These are phyloP conservation scores for Spatulosminthurus flaviceps DNA, from an alignment of 2,888 invertebrate species.

Conservation along the genomic window DNA sequence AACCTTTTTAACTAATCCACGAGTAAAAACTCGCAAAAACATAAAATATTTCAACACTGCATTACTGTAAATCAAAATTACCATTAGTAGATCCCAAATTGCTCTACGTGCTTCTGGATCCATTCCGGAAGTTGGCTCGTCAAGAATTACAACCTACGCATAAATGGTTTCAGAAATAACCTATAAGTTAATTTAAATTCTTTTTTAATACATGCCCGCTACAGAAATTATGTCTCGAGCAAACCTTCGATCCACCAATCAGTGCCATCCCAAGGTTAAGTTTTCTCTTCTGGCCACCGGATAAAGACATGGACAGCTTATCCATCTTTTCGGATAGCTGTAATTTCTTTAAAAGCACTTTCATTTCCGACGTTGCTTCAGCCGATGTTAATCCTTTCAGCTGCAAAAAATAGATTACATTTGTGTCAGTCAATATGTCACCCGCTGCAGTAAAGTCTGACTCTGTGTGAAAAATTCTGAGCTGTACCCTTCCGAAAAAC, in stretches of 20 bases:
- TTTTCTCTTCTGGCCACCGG: conserved; percentile 93
- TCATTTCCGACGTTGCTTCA: conserved; percentile 70
- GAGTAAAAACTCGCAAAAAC: no score
- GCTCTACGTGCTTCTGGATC: conserved; percentile 70
- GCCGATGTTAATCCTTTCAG: conserved; percentile 72
- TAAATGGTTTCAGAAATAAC: no score
- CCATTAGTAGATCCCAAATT: conserved; percentile 65
- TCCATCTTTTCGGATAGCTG: conserved; percentile 75
- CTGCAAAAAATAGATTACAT: no score
- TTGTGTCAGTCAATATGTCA: no score
- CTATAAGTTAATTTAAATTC: no score
- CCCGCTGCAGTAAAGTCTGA: no score
- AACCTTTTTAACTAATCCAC: neutral
- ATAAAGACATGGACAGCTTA: conserved; percentile 73
- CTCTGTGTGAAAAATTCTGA: no score
- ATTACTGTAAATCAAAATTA: conserved; percentile 34
- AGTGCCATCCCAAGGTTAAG: conserved; percentile 87
- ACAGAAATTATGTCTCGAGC: no score
- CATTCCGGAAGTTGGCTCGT: conserved; percentile 70
- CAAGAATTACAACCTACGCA: conserved; percentile 70
- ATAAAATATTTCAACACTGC: neutral
- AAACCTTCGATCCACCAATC: conserved; percentile 75
- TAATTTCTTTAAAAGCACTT: conserved; percentile 72
- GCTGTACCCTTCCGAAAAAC: conserved; percentile 88
- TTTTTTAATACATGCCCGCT: no score